A percentile compares a stretch with the other conserved stretches of the same genome.
These are phyloP conservation scores for Seriola rivoliana DNA, from an alignment of 2,113 vertebrate species.

Conservation along the genomic window DNA sequence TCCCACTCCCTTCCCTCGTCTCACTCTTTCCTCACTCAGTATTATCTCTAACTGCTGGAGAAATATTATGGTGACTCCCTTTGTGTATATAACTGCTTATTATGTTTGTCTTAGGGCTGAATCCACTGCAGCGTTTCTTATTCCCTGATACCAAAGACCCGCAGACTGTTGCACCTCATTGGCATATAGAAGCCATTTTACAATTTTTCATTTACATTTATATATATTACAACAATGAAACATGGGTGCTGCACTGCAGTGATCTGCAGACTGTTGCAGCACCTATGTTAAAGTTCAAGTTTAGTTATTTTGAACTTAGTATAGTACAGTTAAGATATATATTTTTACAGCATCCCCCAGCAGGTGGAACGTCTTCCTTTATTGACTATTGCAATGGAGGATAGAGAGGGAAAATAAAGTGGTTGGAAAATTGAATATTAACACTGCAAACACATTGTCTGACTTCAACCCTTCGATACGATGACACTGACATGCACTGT, in stretches of 20 bases:
- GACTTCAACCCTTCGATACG: too few species aligned
- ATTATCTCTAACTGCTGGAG: not conserved
- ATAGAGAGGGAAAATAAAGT: too few species aligned
- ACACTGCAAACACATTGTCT: too few species aligned
- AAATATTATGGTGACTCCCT: not conserved
- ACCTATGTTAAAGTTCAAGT: not conserved
- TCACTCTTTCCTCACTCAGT: not conserved
- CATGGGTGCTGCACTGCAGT: not conserved
- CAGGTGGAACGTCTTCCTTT: too few species aligned
- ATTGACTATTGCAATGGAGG: too few species aligned
- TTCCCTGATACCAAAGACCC: constrained; percentile 37
- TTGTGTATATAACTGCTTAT: constrained; percentile 11
- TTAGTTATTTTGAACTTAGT: too few species aligned
- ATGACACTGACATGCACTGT: too few species aligned
- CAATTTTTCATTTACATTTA: not conserved
- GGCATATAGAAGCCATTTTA: constrained; percentile 31
- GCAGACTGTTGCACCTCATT: constrained; percentile 19
- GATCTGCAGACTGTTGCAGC: not conserved
- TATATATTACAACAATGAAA: constrained; percentile 14
- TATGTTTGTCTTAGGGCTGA: constrained; percentile 36
- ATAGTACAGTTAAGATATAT: too few species aligned
- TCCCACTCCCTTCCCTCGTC: not conserved
- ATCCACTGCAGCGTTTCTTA: constrained; percentile 28
- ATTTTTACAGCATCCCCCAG: too few species aligned
- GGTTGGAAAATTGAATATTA: too few species aligned